Evolutionary conservation across 1,140 invertebrate species (phyloP).

Genomic region (Teleopsis dalmanni): DNA sequence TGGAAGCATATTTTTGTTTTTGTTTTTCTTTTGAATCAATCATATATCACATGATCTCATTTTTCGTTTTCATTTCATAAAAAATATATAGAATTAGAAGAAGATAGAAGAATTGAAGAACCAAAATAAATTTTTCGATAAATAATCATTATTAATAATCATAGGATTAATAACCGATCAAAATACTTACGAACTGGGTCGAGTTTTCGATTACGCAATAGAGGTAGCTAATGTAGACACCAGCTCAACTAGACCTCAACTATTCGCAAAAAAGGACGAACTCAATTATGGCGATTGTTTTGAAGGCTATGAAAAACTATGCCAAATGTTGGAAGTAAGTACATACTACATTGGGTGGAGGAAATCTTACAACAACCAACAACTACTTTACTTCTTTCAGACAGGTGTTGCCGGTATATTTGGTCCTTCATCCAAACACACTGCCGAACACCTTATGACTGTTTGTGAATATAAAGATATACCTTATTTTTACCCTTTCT

Average conservation of each 20-base stretch:
- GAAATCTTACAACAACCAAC: neutral
- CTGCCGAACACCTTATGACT: constrained; percentile 70
- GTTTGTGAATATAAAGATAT: constrained; percentile 83
- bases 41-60: no score
- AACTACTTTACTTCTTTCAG: constrained; percentile 33
- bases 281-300: constrained; percentile 43
- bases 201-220: constrained; percentile 37
- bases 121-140: no score
- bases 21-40: no score
- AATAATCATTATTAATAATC: neutral
- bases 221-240: constrained; percentile 30
- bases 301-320: constrained; percentile 39
- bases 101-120: no score
- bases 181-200: constrained; percentile 31
- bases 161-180: constrained; percentile 36
- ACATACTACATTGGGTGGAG: neutral
- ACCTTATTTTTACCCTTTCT: constrained; percentile 72
- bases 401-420: constrained; percentile 69
- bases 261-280: constrained; percentile 25
- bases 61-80: no score
- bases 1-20: no score
- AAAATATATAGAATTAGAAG: no score
- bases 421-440: constrained; percentile 62
- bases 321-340: constrained; percentile 42
- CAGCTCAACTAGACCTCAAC: constrained; percentile 17